phyloP scores from a whole-genome alignment of 2,797 vertebrate genomes.

The Enteromius afrohamiltoni region DNA sequence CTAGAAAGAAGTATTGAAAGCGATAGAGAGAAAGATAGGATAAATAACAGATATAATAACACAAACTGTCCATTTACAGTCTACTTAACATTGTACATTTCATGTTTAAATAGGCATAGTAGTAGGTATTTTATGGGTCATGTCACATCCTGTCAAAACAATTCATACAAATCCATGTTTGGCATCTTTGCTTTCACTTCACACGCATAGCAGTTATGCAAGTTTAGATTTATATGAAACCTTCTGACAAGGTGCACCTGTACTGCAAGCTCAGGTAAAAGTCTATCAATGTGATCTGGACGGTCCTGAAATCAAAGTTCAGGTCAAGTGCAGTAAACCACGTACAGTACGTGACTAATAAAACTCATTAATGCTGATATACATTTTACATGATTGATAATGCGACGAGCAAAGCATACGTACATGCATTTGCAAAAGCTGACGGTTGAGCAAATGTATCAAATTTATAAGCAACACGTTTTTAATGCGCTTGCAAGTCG shows the following conservation, averaged over 20 bases:
- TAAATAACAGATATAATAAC: background rate
- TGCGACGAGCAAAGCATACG: background rate
- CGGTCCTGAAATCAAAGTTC: conserved; percentile 23
- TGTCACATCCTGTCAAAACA: conserved; percentile 7
- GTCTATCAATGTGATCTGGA: conserved; percentile 18
- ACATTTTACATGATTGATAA: background rate
- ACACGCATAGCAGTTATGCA: background rate
- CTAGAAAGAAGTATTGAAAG: conserved; percentile 70
- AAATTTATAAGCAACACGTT: background rate
- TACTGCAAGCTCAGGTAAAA: conserved; percentile 39
- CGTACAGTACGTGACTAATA: background rate
- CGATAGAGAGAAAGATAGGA: background rate
- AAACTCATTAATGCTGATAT: background rate
- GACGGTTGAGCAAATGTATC: background rate
- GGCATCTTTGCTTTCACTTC: too few species aligned
- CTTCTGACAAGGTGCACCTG: background rate
- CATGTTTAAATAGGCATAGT: background rate
- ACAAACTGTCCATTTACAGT: background rate
- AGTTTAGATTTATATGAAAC: background rate
- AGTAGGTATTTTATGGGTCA: background rate
- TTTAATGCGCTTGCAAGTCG: background rate
- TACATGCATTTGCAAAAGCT: background rate
- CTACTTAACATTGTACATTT: background rate
- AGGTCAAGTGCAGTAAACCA: conserved; percentile 15
- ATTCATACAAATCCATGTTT: background rate